These are phyloP conservation scores for Mycalesis mineus DNA, from an alignment of 2,888 invertebrate genomes.

Conservation along the genomic window DNA sequence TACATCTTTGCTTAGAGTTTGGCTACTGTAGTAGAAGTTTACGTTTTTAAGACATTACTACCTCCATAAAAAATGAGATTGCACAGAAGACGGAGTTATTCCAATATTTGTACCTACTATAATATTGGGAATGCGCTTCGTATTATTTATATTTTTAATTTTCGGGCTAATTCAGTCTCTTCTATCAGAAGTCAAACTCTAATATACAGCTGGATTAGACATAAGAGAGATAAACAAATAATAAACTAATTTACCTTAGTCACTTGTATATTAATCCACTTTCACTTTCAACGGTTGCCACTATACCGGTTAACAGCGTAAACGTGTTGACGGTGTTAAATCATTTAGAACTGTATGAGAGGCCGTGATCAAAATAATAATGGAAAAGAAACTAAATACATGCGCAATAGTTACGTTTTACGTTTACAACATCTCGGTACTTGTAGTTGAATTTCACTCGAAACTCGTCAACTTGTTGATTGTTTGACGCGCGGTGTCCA, in stretches of 20 bases:
- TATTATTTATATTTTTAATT: too few species aligned
- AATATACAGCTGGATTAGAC: too few species aligned
- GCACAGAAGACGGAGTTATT: too few species aligned
- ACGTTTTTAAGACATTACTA: too few species aligned
- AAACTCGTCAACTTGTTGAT: conserved; percentile 9
- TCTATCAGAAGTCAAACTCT: too few species aligned
- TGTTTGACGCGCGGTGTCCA: conserved; percentile 1
- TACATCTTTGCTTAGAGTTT: too few species aligned
- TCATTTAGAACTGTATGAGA: background rate
- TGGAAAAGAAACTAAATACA: conserved; percentile 14
- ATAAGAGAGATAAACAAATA: too few species aligned
- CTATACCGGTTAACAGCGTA: background rate
- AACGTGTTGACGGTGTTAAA: background rate
- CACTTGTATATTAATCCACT: background rate
- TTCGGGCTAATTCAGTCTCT: too few species aligned
- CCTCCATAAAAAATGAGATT: too few species aligned
- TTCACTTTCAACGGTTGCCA: background rate
- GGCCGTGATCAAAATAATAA: conserved; percentile 6
- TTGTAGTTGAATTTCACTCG: conserved; percentile 15
- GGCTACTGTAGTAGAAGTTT: too few species aligned
- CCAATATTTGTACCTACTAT: too few species aligned
- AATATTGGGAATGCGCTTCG: too few species aligned
- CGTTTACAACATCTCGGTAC: conserved; percentile 16
- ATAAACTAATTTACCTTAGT: background rate
- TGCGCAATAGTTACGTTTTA: conserved; percentile 17